phyloP scores from a whole-genome alignment of 1,140 invertebrate species.

The Pogonus chalceus region DNA sequence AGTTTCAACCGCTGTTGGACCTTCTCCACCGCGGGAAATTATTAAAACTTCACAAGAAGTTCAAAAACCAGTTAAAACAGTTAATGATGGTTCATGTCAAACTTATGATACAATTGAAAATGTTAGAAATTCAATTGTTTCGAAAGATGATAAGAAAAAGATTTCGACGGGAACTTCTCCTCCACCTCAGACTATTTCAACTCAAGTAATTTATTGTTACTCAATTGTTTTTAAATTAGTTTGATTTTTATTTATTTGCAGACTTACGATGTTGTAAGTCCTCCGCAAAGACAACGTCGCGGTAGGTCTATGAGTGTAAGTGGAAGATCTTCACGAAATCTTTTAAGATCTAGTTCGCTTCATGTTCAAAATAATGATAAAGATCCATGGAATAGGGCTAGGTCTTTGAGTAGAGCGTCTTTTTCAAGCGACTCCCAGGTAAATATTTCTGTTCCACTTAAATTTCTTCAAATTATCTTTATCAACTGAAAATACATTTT shows the following conservation, averaged over 20 bases:
- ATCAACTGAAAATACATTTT: no score
- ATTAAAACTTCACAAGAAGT: no score
- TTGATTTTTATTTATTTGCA: slow-evolving; percentile 21
- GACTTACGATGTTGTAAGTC: slow-evolving; percentile 39
- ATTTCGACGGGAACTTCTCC: slow-evolving; percentile 67
- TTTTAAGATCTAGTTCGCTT: slow-evolving; percentile 40
- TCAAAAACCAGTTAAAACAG: slow-evolving; percentile 3
- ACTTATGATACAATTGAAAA: slow-evolving; percentile 12
- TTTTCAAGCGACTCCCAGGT: slow-evolving; percentile 54
- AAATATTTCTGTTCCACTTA: slow-evolving; percentile 6
- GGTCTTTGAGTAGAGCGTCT: slow-evolving; percentile 52
- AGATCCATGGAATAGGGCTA: slow-evolving; percentile 32
- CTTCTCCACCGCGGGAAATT: slow-evolving; percentile 34
- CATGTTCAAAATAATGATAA: slow-evolving; percentile 27
- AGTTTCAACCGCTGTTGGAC: slow-evolving; percentile 30
- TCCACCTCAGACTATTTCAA: slow-evolving; percentile 74
- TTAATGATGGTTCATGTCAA: slow-evolving; percentile 6
- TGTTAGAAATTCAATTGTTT: slow-evolving; percentile 9
- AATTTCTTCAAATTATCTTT: no score
- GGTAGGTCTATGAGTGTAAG: slow-evolving; percentile 9
- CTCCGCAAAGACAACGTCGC: slow-evolving; percentile 6
- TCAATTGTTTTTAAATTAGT: slow-evolving; percentile 11
- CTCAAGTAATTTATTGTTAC: slow-evolving; percentile 52
- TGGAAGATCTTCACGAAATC: slow-evolving; percentile 18
- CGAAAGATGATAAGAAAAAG: slow-evolving; percentile 14